A percentile compares a stretch with the other conserved stretches of the same genome.
These are phyloP conservation scores for Strix uralensis DNA, from an alignment of 2,113 vertebrate species.

Conservation along the genomic window DNA sequence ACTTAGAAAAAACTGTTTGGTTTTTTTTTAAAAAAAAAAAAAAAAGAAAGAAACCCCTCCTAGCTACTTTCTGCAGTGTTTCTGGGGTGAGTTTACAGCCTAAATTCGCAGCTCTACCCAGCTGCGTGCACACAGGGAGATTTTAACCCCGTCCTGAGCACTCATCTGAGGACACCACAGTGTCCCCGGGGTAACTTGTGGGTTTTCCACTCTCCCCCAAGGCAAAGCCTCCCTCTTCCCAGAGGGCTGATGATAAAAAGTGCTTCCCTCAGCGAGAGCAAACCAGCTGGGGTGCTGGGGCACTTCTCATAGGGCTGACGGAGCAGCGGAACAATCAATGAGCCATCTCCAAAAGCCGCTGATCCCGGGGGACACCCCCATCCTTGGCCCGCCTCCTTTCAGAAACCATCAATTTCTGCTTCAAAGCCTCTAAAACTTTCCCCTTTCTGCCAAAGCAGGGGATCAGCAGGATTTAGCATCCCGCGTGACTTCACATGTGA, in stretches of 20 bases:
- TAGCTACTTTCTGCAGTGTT: too few relatives aligned
- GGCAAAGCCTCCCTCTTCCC: neutral
- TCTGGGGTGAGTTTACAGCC: neutral
- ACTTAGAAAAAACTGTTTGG: neutral
- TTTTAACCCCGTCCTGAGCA: fast-evolving
- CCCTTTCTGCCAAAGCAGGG: neutral
- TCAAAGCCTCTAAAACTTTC: neutral
- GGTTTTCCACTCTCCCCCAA: neutral
- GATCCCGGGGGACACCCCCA: neutral
- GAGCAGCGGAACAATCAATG: fast-evolving
- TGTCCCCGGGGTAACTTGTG: fast-evolving
- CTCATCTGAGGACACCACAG: fast-evolving
- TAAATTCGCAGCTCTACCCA: neutral
- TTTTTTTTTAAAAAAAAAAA: neutral
- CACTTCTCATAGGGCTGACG: fast-evolving
- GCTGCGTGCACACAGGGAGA: fast-evolving
- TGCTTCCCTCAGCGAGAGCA: fast-evolving
- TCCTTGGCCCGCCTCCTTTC: neutral
- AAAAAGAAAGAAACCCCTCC: neutral
- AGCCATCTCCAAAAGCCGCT: neutral
- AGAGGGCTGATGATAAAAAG: fast-evolving
- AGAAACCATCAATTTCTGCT: neutral
- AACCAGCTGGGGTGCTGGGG: neutral
- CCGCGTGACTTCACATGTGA: neutral
- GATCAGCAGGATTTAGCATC: constrained; percentile 21